Conservation (phyloP, 2,113 vertebrate genomes). For the Climacteris rufus region DNA sequence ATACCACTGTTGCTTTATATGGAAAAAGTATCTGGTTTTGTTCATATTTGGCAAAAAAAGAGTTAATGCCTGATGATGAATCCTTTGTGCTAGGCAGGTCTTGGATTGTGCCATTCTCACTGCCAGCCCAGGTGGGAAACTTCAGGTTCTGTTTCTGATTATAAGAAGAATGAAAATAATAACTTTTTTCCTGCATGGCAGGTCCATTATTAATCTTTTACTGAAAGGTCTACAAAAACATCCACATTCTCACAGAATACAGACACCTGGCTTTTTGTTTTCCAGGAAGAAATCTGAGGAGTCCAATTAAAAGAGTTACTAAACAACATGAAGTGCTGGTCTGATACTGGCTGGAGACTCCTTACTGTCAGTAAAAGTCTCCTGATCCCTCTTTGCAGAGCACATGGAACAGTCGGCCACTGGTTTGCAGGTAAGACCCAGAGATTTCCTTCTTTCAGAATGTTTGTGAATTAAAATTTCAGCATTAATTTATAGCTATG, state of each 20-base stretch:
- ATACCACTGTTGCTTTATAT: not conserved
- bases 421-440: slow-evolving; percentile 37
- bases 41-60: slow-evolving; percentile 38
- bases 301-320: not conserved
- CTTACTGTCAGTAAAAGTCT: not conserved
- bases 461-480: not conserved
- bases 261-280: not conserved
- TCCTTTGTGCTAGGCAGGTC: slow-evolving; percentile 12
- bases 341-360: not conserved
- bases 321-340: not conserved
- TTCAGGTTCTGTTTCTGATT: not conserved
- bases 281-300: slow-evolving; percentile 5
- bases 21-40: not conserved
- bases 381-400: not conserved
- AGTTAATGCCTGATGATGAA: slow-evolving; percentile 34
- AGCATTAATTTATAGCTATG: not conserved
- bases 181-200: not conserved
- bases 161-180: not conserved
- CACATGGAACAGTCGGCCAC: not conserved
- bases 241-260: not conserved
- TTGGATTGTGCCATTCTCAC: slow-evolving; percentile 42
- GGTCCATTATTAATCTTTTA: not conserved
- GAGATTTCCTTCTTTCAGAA: not conserved
- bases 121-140: slow-evolving; percentile 38
- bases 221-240: not conserved